Evolutionary conservation across 2,888 invertebrate genomes (phyloP), one percentile per base, ranked within the genome.

Genomic region (Lasioglossum marginatum): DNA sequence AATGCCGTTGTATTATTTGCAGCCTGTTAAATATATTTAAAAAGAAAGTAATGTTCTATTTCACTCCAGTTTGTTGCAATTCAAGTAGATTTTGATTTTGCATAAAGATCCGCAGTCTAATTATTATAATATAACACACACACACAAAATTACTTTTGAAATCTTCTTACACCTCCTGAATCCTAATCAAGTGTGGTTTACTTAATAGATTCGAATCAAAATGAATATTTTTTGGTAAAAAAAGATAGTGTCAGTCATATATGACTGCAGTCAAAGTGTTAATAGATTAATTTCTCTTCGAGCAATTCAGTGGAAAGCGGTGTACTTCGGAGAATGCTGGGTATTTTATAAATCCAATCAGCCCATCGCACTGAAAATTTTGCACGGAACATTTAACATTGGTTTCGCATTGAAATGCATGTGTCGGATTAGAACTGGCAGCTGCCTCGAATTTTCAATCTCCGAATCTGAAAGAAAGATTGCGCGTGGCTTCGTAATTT

Each of bases 401-500:
- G 68, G 16, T 31, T 43, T 27, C 14, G 8, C 19, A 71, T 71
- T 40, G 52, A 71, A 5, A 68, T 16, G 5, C 63, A 31, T 31
- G 63, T 16, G 16, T 2, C 2, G 27, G 45, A 37, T 78, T 71
- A 68, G 70, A 66, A 48, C n/a, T 8, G 40, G 66, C 83, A 83
- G 77, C 77, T 80, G 83, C 48, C 48, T 52, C 34, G 2, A 34
- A 77, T 48, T 66, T 66, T 43, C 68, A 34, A 27, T 43, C 34
- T 19, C 45, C 27, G 10, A 40, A 74, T n/a, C 31, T 14, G 12
- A 43, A 37, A 23, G 71, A 48, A 71, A 76, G 75, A 82, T 85
- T 1, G 57, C 37, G 40, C 60, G 52, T 45, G 37, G 71, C 71
- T 23, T 27, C 71, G 57, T 79, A 82, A 82, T 84, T 87, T 80